Conservation (phyloP, 2,113 vertebrate species). For the Athene noctua region DNA sequence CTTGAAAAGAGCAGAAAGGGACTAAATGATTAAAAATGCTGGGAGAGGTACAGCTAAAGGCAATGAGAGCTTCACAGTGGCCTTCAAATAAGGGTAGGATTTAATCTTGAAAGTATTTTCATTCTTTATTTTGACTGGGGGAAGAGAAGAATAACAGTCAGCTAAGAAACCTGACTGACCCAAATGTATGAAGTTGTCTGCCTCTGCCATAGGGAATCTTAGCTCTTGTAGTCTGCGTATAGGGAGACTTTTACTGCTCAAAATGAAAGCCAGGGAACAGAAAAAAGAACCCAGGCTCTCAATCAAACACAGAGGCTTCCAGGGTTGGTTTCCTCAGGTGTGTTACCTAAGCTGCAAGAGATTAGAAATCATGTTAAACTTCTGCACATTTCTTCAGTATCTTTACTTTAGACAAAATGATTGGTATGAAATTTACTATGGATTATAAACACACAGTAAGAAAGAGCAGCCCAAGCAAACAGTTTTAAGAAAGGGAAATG, state of each 20-base stretch:
- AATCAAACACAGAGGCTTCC: neutral
- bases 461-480: neutral
- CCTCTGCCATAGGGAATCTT: neutral
- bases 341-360: neutral
- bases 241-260: neutral
- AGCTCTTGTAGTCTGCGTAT: neutral
- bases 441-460: neutral
- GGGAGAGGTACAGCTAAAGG: neutral
- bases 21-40: neutral
- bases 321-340: neutral
- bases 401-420: neutral
- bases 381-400: neutral
- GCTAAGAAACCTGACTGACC: neutral
- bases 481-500: neutral
- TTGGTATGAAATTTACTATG: neutral
- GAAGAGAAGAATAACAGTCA: neutral
- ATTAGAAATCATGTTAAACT: neutral
- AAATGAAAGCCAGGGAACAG: neutral
- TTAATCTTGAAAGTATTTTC: neutral
- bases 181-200: neutral
- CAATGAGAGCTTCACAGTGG: neutral
- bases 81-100: neutral
- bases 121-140: neutral
- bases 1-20: neutral
- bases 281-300: neutral